These are phyloP conservation scores for Forbesichthys papilliferus DNA, from an alignment of 2,113 vertebrate genomes.

Conservation along the genomic window DNA sequence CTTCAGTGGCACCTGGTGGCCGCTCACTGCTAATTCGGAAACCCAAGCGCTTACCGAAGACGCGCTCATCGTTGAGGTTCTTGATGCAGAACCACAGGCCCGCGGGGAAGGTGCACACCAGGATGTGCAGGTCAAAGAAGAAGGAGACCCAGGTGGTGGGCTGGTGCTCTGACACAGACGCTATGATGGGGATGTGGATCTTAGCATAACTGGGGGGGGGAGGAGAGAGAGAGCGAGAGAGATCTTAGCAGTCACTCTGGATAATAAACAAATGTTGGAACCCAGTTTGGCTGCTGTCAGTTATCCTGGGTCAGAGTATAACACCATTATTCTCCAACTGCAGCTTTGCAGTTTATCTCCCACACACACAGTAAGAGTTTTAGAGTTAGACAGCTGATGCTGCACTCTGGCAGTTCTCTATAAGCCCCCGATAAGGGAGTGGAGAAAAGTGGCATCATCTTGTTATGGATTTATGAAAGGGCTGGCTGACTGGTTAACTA, in stretches of 20 bases:
- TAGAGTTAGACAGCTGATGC: slow-evolving; percentile 42
- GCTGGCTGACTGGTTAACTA: not conserved
- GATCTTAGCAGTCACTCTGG: no score
- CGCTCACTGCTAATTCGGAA: no score
- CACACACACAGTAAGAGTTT: slow-evolving; percentile 4
- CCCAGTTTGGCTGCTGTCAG: slow-evolving; percentile 22
- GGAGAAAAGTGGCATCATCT: slow-evolving; percentile 8
- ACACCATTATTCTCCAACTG: slow-evolving; percentile 36
- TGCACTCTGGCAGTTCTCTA: slow-evolving; percentile 24
- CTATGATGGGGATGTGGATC: slow-evolving; percentile 99
- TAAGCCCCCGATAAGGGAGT: slow-evolving; percentile 10
- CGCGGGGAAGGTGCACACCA: slow-evolving; percentile 98
- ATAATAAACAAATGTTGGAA: not conserved
- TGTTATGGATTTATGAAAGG: slow-evolving; percentile 34
- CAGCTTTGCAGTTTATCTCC: slow-evolving; percentile 32
- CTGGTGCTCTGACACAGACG: slow-evolving; percentile 98
- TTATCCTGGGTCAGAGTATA: slow-evolving; percentile 2
- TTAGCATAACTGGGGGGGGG: slow-evolving; percentile 89
- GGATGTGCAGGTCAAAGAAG: slow-evolving; percentile 99
- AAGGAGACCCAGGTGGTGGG: slow-evolving; percentile 99
- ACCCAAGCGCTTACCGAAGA: slow-evolving; percentile 81
- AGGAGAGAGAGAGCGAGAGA: not conserved
- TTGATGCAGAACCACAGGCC: slow-evolving; percentile 99
- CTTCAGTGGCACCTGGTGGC: no score
- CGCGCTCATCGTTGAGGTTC: slow-evolving; percentile 96